Evolutionary conservation across 2,113 vertebrate species (phyloP).

Genomic region (Numida meleagris): DNA sequence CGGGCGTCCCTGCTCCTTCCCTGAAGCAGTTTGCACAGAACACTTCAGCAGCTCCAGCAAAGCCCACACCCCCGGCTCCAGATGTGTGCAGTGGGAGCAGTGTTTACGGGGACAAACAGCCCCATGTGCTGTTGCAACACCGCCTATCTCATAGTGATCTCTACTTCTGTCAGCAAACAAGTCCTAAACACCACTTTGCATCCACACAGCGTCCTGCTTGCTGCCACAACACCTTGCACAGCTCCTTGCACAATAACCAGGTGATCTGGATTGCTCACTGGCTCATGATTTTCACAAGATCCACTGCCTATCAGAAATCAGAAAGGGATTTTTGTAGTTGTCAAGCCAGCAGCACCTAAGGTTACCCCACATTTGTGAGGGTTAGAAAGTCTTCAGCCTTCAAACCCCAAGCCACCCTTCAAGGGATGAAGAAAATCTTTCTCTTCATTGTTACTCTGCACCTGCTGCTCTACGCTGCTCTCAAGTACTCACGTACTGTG

Average conservation of each 20-base stretch:
- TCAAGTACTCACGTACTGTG: too few species aligned
- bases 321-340: neutral
- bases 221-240: constrained; percentile 4
- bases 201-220: neutral
- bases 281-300: neutral
- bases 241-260: constrained; percentile 18
- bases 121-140: neutral
- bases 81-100: neutral
- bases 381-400: neutral
- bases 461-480: neutral
- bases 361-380: neutral
- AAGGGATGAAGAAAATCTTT: neutral
- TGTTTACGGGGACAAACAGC: neutral
- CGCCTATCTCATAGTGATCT: neutral
- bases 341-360: neutral
- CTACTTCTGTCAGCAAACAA: constrained; percentile 41
- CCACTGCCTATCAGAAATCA: neutral
- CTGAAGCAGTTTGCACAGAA: neutral
- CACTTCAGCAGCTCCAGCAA: neutral
- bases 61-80: neutral
- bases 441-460: neutral
- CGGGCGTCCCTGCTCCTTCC: neutral
- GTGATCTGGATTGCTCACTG: neutral
- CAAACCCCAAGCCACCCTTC: neutral
- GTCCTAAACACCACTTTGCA: neutral